phyloP scores from a whole-genome alignment of 1,140 invertebrate genomes.

The Oppia nitens region DNA sequence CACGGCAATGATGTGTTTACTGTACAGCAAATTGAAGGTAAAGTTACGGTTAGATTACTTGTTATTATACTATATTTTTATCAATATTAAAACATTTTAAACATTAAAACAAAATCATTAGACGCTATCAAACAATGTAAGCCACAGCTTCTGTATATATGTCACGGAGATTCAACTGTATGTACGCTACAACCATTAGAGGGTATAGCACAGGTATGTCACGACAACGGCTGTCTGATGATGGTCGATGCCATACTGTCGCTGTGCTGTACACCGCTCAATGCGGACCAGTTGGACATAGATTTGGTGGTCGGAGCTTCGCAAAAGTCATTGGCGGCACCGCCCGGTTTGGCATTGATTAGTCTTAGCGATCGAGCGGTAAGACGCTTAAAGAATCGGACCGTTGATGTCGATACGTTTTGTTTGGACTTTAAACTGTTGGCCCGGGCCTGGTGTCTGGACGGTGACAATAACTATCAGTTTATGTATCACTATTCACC shows the following conservation, averaged over 20 bases:
- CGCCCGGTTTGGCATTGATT: conserved; percentile 62
- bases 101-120: conserved; percentile 42
- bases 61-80: too few relatives aligned
- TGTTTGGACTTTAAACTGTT: conserved; percentile 41
- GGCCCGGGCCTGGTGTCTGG: neutral
- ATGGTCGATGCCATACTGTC: conserved; percentile 71
- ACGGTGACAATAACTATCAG: too few relatives aligned
- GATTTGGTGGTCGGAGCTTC: conserved; percentile 65
- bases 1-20: too few relatives aligned
- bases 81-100: too few relatives aligned
- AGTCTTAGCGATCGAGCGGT: conserved; percentile 62
- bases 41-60: too few relatives aligned
- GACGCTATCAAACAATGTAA: conserved; percentile 38
- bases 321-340: conserved; percentile 64
- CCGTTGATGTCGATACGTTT: conserved; percentile 44
- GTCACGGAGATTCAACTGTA: conserved; percentile 69
- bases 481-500: conserved; percentile 72
- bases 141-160: conserved; percentile 54
- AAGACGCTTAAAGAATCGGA: conserved; percentile 45
- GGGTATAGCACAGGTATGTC: conserved; percentile 54
- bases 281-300: conserved; percentile 47
- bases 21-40: too few relatives aligned
- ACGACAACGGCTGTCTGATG: conserved; percentile 49
- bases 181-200: conserved; percentile 58
- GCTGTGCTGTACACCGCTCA: conserved; percentile 52